Evolutionary conservation across 2,113 vertebrate species (phyloP).

Genomic region (Gopherus flavomarginatus): DNA sequence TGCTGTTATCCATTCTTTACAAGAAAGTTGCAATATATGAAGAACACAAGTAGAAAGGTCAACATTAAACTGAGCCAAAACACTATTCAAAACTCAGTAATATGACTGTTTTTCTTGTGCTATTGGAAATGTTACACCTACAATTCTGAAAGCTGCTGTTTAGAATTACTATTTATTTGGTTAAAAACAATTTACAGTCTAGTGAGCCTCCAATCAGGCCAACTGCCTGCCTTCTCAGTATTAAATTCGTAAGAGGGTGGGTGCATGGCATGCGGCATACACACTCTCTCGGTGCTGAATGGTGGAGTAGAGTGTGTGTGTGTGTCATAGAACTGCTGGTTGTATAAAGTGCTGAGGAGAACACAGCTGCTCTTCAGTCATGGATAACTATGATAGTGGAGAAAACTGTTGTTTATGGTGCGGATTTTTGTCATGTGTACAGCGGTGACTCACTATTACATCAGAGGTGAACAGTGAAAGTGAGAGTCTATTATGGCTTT

Average conservation of each 20-base stretch:
- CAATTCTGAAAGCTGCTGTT: neutral
- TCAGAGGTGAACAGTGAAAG: neutral
- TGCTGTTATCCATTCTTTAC: fast-evolving
- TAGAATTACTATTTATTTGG: neutral
- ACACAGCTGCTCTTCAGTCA: neutral
- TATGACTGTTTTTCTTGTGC: neutral
- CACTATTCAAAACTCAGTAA: neutral
- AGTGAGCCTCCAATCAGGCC: neutral
- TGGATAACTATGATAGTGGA: neutral
- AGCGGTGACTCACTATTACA: too few relatives aligned
- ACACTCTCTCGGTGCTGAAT: too few relatives aligned
- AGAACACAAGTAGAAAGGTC: fast-evolving
- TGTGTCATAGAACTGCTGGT: too few relatives aligned
- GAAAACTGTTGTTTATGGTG: neutral
- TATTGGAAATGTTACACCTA: neutral
- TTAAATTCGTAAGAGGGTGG: neutral
- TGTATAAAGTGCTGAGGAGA: too few relatives aligned
- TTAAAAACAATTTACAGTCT: neutral
- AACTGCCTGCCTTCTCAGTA: neutral
- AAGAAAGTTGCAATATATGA: neutral
- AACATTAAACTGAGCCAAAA: neutral
- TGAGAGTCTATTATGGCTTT: neutral
- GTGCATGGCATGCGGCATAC: too few relatives aligned
- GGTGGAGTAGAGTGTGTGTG: too few relatives aligned
- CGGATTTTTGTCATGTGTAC: neutral